phyloP scores from a whole-genome alignment of 2,113 vertebrate species.

The Paralichthys olivaceus region DNA sequence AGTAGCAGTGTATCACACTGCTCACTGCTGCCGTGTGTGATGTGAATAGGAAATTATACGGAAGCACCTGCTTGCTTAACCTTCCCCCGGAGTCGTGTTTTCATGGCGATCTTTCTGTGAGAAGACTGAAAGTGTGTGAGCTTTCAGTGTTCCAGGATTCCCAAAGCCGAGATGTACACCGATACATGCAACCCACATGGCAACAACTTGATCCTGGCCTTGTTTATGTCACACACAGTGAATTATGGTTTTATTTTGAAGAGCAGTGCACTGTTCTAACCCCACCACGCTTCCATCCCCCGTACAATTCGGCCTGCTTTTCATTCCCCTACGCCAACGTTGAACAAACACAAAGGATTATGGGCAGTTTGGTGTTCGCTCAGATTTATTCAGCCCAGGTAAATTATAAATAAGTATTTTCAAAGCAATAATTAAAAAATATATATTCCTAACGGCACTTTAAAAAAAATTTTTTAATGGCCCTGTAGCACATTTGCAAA shows the following conservation, averaged over 20 bases:
- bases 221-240: constrained; percentile 49
- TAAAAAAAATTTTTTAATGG: constrained; percentile 30
- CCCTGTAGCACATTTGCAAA: constrained; percentile 21
- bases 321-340: constrained; percentile 40
- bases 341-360: constrained; percentile 40
- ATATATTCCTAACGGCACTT: constrained; percentile 27
- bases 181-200: constrained; percentile 49
- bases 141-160: constrained; percentile 42
- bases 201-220: constrained; percentile 27
- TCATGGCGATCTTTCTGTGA: constrained; percentile 40
- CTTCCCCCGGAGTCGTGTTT: constrained; percentile 41
- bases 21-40: constrained; percentile 27
- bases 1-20: constrained; percentile 16
- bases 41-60: constrained; percentile 54
- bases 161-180: constrained; percentile 29
- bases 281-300: background rate
- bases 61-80: constrained; percentile 24
- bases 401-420: constrained; percentile 60
- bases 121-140: constrained; percentile 12
- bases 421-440: constrained; percentile 57
- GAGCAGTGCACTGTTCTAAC: background rate
- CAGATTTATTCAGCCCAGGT: constrained; percentile 51
- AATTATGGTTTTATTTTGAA: constrained; percentile 49
- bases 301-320: constrained; percentile 56
- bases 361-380: constrained; percentile 34